Base-by-base conservation (phyloP, 2,888 invertebrate genomes). In the Caenorhabditis plicata region DNA sequence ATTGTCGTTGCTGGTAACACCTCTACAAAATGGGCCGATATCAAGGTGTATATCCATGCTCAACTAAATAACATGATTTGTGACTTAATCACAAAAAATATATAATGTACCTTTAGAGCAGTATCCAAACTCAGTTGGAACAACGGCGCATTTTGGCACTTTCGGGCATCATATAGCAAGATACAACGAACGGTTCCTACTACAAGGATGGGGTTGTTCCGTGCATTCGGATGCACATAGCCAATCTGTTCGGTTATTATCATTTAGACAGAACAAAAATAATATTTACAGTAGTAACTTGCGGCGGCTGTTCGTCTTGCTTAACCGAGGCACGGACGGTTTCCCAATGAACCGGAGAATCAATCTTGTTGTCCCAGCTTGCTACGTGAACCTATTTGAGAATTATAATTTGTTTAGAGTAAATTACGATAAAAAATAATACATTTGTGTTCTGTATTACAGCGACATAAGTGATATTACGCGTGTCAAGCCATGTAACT, bases 1-100 rank as follows among this genome's bases (percentile, higher is more conserved):
- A 46, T 71, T 78, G 19, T 77, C 77, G 15, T 73, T 66, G 43
- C 74, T 73, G 2, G 66, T 57, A 39, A 78, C 63, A 3, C 76
- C 76, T 25, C 66, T 42, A 26, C 52, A 53, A 39, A 51, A 67
- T 2, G 49, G 50, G 4, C 53, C 56, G n/a, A 51, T 32, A 22
- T 46, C 51, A 13, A 9, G 5, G n/a, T 45, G 41, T 4, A 32
- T n/a, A 9, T 9, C 2, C 4, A 26, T 17, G n/a, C n/a, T n/a
- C n/a, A n/a, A n/a, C n/a, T n/a, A n/a, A n/a, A n/a, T n/a, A n/a
- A n/a, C n/a, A n/a, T n/a, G n/a, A n/a, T n/a, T n/a, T n/a, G n/a
- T n/a, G n/a, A n/a, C n/a, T n/a, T n/a, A n/a, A n/a, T n/a, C n/a
- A n/a, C n/a, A n/a, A n/a, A n/a, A n/a, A n/a, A n/a, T n/a, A n/a